Evolutionary conservation across 2,888 invertebrate genomes (phyloP).

Genomic region (Gryllus longicercus): DNA sequence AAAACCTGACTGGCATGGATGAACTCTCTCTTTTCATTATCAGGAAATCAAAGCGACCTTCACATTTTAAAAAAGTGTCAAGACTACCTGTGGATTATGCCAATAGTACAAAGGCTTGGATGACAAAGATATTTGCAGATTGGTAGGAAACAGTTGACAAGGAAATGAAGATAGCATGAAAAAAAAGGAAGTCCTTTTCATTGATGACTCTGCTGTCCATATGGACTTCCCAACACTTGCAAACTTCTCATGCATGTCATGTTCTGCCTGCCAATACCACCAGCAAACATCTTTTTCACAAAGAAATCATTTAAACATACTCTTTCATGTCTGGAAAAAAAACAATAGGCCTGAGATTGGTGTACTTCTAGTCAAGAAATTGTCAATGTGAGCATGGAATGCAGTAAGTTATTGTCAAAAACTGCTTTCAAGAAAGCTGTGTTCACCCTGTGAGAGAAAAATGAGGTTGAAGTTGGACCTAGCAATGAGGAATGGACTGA

Average conservation of each 20-base stretch:
- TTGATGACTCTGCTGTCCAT: not conserved
- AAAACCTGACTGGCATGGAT: too few relatives aligned
- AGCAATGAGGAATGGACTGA: not conserved
- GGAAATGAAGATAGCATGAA: too few relatives aligned
- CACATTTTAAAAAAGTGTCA: not conserved
- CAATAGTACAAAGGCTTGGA: slow-evolving; percentile 11
- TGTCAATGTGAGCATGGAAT: too few relatives aligned
- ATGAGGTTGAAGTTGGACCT: not conserved
- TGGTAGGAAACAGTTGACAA: too few relatives aligned
- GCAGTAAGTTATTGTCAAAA: not conserved
- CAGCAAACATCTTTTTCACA: not conserved
- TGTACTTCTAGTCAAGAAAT: too few relatives aligned
- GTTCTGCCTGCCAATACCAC: not conserved
- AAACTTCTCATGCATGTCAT: not conserved
- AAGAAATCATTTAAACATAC: not conserved
- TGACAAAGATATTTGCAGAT: too few relatives aligned
- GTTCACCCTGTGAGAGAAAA: not conserved
- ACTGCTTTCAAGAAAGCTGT: not conserved
- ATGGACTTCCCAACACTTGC: not conserved
- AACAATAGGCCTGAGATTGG: not conserved
- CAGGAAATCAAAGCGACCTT: not conserved
- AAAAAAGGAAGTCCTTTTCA: not conserved
- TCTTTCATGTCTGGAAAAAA: not conserved
- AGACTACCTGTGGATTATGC: not conserved
- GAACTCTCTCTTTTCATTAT: too few relatives aligned